Evolutionary conservation across 2,888 invertebrate genomes (phyloP), one percentile per base, ranked within the genome.

Genomic region (Aethes cnicana): DNA sequence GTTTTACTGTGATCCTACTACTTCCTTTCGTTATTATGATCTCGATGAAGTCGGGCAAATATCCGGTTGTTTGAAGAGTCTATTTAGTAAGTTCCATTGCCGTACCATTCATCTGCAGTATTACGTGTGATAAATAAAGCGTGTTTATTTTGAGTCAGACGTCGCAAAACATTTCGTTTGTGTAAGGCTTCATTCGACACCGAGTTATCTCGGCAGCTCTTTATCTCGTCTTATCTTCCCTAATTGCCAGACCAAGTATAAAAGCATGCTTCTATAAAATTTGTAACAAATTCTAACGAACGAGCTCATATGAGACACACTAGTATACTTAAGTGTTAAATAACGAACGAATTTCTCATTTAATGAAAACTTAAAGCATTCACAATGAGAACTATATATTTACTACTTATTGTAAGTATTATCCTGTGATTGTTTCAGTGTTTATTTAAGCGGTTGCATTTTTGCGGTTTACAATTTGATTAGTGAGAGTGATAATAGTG

Each of bases 151-250:
- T 87, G 87, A 89, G 72, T 88, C 89, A 88, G 75, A 68, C 70
- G 63, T 68, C 75, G 86, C 84, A 73, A 86, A 87, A 87, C 84
- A 85, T 72, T 66, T 61, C 84, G 84, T 88, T 87, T 87, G 77
- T 63, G 58, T 55, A 75, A 75, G 82, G 69, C 72, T 80, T 69
- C 71, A 69, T 65, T 65, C 58, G 60, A 61, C 59, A 64, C 55
- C 58, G 55, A 65, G 66, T 79, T 88, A 86, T 86, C 82, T 77
- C 67, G 65, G 64, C 69, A 77, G 75, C 63, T 67, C 67, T 76
- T 85, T 86, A 88, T 88, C 87, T 82, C 64, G 70, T 68, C 72
- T 88, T 89, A 88, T 89, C 89, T 82, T 48, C 56, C 61, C 71
- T 84, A 85, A 87, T 86, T 84, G 69, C 74, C 66, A 56, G 64